A percentile compares a stretch with the other conserved stretches of the same genome.
Evolutionary conservation across 2,113 vertebrate species (phyloP).

Genomic region (Caretta caretta): DNA sequence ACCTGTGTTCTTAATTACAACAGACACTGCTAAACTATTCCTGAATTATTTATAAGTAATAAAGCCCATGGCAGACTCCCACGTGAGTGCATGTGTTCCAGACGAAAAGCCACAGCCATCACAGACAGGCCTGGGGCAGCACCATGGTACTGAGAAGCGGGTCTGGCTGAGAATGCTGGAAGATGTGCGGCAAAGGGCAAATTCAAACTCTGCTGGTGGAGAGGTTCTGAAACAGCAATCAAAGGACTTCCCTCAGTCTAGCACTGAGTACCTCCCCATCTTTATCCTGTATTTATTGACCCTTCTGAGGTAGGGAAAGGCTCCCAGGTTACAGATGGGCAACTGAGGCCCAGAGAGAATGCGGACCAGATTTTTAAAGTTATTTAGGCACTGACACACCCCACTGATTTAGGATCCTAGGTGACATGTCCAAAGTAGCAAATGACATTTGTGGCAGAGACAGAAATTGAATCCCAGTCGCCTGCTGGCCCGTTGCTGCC

Average conservation of each 20-base stretch:
- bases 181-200: background rate
- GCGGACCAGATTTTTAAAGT: too few species aligned
- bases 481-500: too few species aligned
- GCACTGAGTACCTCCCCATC: background rate
- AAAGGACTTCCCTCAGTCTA: background rate
- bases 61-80: background rate
- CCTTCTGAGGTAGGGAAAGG: too few species aligned
- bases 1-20: background rate
- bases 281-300: background rate
- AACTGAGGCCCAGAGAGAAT: too few species aligned
- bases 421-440: too few species aligned
- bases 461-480: too few species aligned
- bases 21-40: background rate
- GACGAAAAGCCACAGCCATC: background rate
- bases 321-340: too few species aligned
- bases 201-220: background rate
- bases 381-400: too few species aligned
- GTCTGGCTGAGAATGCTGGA: background rate
- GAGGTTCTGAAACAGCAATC: background rate
- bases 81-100: background rate
- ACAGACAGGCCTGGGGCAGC: background rate
- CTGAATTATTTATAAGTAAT: too few species aligned
- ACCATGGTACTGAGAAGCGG: background rate
- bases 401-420: too few species aligned
- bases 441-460: too few species aligned